These are phyloP conservation scores for Pollimyrus isidori DNA, from an alignment of 2,113 vertebrate genomes.

Conservation along the genomic window DNA sequence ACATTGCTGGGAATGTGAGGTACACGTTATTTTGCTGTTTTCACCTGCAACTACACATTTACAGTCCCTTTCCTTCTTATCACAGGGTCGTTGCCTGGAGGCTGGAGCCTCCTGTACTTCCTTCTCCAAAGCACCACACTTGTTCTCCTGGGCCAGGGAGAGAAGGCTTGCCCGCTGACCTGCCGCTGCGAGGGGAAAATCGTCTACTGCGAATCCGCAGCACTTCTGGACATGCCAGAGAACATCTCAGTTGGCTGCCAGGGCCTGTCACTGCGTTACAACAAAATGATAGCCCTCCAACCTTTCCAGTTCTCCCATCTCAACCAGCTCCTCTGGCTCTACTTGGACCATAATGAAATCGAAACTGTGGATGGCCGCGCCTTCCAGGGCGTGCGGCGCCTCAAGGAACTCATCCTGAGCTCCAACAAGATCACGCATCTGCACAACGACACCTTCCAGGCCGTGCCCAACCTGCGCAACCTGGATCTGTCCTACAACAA, in stretches of 20 bases:
- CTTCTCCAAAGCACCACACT: slow-evolving; percentile 68
- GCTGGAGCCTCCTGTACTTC: slow-evolving; percentile 61
- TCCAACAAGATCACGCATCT: slow-evolving; percentile 89
- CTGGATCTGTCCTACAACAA: slow-evolving; percentile 97
- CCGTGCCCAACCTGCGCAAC: slow-evolving; percentile 90
- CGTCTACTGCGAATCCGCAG: slow-evolving; percentile 92
- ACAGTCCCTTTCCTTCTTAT: slow-evolving; percentile 7
- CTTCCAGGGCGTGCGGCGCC: slow-evolving; percentile 86
- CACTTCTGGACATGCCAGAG: slow-evolving; percentile 86
- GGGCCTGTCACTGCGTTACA: slow-evolving; percentile 91
- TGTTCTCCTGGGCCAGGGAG: slow-evolving; percentile 67
- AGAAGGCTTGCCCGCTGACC: slow-evolving; percentile 85
- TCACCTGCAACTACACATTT: background rate
- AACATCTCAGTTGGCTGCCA: slow-evolving; percentile 92
- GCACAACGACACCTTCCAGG: slow-evolving; percentile 91
- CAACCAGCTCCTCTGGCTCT: slow-evolving; percentile 95
- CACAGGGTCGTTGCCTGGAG: slow-evolving; percentile 50
- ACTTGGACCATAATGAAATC: slow-evolving; percentile 96
- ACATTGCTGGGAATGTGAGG: background rate
- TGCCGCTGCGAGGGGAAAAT: slow-evolving; percentile 97
- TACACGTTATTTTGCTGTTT: background rate
- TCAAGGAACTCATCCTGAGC: slow-evolving; percentile 95
- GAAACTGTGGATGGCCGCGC: slow-evolving; percentile 83
- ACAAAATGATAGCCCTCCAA: slow-evolving; percentile 86
- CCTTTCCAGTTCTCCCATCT: slow-evolving; percentile 94